These are phyloP conservation scores for Scolopax mira DNA, from an alignment of 2,113 vertebrate genomes.

Conservation along the genomic window DNA sequence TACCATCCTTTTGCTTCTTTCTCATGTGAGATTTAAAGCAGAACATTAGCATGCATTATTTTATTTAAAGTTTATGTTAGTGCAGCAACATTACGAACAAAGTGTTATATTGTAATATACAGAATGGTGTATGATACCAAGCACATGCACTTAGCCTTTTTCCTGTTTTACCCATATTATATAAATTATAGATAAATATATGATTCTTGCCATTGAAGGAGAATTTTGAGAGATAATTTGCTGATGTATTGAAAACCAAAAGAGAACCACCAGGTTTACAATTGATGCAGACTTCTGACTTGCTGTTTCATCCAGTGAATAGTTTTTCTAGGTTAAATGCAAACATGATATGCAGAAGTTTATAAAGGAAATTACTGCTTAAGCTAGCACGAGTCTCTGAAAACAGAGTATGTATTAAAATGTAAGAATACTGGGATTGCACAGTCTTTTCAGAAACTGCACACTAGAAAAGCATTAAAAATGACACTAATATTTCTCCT, in stretches of 20 bases:
- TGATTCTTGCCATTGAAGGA: neutral
- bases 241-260: neutral
- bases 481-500: neutral
- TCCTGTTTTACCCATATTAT: neutral
- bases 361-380: neutral
- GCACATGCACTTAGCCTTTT: neutral
- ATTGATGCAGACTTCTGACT: neutral
- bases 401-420: neutral
- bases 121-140: neutral
- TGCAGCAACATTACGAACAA: neutral
- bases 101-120: neutral
- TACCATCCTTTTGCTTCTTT: neutral
- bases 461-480: neutral
- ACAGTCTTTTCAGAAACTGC: neutral
- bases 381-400: neutral
- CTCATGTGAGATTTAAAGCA: neutral
- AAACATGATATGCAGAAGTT: neutral
- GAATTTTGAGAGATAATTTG: neutral
- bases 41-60: neutral
- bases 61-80: neutral
- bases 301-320: neutral
- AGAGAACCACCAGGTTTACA: neutral
- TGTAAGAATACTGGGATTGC: neutral
- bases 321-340: neutral
- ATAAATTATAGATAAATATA: neutral